Evolutionary conservation across 2,113 vertebrate genomes (phyloP).

Genomic region (Paramormyrops kingsleyae): DNA sequence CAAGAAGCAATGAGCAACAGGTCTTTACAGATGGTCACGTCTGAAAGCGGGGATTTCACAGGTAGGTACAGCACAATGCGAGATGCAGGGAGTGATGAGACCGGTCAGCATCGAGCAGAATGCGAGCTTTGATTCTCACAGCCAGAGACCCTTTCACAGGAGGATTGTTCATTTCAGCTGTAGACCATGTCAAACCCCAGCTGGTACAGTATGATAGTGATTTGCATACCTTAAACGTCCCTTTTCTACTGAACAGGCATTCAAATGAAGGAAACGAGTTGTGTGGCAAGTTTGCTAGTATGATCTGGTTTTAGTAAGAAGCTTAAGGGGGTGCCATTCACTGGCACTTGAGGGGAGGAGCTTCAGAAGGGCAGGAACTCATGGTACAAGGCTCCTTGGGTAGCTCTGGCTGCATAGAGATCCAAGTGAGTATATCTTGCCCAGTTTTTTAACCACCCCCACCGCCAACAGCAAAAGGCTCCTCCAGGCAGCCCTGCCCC

Average conservation of each 20-base stretch:
- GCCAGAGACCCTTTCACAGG: background rate
- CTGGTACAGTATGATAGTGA: conserved; percentile 7
- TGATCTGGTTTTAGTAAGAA: background rate
- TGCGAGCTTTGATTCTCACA: background rate
- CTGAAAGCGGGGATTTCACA: conserved; percentile 51
- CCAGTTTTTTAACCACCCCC: background rate
- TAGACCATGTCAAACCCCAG: conserved; percentile 1
- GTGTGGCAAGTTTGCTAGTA: background rate
- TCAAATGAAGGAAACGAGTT: background rate
- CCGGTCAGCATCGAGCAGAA: conserved; percentile 60
- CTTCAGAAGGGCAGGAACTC: background rate
- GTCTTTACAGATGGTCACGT: conserved; percentile 45
- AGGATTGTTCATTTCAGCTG: conserved; percentile 5
- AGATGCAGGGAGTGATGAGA: conserved; percentile 68
- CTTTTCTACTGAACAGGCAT: background rate
- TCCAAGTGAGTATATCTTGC: background rate
- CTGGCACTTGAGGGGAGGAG: background rate
- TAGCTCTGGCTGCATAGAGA: background rate
- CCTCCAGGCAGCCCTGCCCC: conserved; percentile 32
- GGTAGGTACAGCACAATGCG: conserved; percentile 51
- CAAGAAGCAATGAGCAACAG: conserved; percentile 48
- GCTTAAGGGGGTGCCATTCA: background rate
- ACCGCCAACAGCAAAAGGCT: background rate
- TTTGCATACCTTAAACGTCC: conserved; percentile 14
- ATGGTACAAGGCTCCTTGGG: background rate